Percentiles rank a stretch among this genome's conserved stretches.
Evolutionary conservation across 2,888 invertebrate species (phyloP).

Genomic region (Eurytoma californica): DNA sequence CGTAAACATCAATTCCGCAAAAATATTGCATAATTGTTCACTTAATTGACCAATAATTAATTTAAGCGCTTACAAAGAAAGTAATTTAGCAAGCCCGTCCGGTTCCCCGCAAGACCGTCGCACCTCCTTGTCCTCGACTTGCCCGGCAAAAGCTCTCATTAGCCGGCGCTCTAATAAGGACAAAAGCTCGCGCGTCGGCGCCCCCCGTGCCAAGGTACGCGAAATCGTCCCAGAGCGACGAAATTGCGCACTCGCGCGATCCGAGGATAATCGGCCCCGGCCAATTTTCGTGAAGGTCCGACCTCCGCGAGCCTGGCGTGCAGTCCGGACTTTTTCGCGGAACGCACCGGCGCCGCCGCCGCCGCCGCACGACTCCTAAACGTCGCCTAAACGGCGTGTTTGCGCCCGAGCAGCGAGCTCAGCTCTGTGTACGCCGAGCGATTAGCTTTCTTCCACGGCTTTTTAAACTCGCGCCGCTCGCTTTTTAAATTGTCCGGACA

Average conservation of each 20-base stretch:
- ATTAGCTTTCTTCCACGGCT: constrained; percentile 1
- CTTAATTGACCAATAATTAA: too few species aligned
- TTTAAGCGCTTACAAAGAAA: too few species aligned
- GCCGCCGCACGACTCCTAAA: neutral
- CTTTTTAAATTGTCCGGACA: constrained; percentile 36
- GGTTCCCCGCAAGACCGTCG: too few species aligned
- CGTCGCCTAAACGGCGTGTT: neutral
- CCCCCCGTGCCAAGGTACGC: constrained; percentile 45
- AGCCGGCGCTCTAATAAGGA: constrained; percentile 9
- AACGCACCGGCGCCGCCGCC: constrained; percentile 31
- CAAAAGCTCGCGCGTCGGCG: constrained; percentile 30
- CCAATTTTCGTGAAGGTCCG: constrained; percentile 42
- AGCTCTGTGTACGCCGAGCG: neutral
- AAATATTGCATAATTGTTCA: too few species aligned
- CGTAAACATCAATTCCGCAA: too few species aligned
- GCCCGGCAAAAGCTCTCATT: constrained; percentile 8
- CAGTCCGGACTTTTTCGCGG: constrained; percentile 36
- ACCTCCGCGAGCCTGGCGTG: constrained; percentile 7
- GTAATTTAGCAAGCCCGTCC: too few species aligned
- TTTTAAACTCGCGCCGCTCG: constrained; percentile 42
- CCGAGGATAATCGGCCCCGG: constrained; percentile 33
- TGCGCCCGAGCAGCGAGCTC: neutral
- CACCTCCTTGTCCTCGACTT: too few species aligned
- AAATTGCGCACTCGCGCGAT: constrained; percentile 21
- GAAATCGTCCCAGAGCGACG: constrained; percentile 20